Evolutionary conservation across 2,888 invertebrate genomes (phyloP).

Genomic region (Gortyna flavago): DNA sequence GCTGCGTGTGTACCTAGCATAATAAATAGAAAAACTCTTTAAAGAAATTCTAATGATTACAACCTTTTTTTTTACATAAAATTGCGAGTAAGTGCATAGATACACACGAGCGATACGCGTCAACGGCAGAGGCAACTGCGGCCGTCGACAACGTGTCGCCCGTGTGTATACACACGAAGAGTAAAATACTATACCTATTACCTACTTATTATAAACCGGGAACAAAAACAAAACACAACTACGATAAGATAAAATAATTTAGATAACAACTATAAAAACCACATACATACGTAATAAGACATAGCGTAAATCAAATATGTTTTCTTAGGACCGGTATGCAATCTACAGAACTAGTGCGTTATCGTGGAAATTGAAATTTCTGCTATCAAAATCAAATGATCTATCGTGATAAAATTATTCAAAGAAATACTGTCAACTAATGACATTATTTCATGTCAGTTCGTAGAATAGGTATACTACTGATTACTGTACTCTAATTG

Average conservation of each 20-base stretch:
- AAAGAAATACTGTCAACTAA: constrained; percentile 12
- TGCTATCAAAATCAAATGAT: constrained; percentile 39
- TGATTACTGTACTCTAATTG: neutral
- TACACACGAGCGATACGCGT: neutral
- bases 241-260: constrained; percentile 11
- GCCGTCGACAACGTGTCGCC: too few relatives aligned
- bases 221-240: neutral
- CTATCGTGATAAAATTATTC: constrained; percentile 43
- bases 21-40: neutral
- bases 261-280: constrained; percentile 17
- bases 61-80: neutral
- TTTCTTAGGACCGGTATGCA: constrained; percentile 46
- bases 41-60: neutral
- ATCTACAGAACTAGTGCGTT: constrained; percentile 34
- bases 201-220: neutral
- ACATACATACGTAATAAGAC: constrained; percentile 31
- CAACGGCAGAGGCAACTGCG: neutral
- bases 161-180: too few relatives aligned
- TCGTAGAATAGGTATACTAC: neutral
- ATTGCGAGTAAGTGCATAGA: neutral
- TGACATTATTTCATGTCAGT: neutral
- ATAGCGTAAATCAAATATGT: constrained; percentile 57
- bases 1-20: neutral
- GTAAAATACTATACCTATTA: neutral
- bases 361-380: constrained; percentile 35